phyloP scores from a whole-genome alignment of 1,140 invertebrate genomes.

The Sinella curviseta region DNA sequence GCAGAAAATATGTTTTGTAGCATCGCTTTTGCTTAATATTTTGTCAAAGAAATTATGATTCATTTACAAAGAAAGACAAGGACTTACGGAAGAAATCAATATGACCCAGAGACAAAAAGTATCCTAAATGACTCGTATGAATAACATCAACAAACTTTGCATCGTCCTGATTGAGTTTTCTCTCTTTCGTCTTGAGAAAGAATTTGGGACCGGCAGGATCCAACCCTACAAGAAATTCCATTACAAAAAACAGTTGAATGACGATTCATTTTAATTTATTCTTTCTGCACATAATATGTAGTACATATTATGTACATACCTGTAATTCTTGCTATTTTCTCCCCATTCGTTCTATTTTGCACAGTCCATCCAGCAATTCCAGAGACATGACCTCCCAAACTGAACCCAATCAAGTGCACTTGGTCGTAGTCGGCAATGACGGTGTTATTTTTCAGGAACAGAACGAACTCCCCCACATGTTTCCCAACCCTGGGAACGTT shows the following conservation, averaged over 20 bases:
- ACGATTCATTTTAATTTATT: background rate
- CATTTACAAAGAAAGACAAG: background rate
- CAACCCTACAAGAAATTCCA: slow-evolving; percentile 25
- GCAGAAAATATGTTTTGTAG: background rate
- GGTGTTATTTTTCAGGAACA: slow-evolving; percentile 22
- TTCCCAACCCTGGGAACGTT: slow-evolving; percentile 31
- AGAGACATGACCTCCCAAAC: slow-evolving; percentile 50
- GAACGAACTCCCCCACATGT: slow-evolving; percentile 39
- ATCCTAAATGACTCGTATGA: slow-evolving; percentile 37
- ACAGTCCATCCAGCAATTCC: slow-evolving; percentile 48
- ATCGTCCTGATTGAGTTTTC: slow-evolving; percentile 35
- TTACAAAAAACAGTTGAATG: background rate
- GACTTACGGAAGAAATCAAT: slow-evolving; percentile 5
- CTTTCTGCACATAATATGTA: slow-evolving; percentile 1
- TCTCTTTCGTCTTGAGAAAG: slow-evolving; percentile 24
- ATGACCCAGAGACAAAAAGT: slow-evolving; percentile 38
- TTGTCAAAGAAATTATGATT: too few species aligned
- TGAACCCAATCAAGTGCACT: slow-evolving; percentile 52
- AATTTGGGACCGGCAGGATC: slow-evolving; percentile 47
- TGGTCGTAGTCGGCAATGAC: slow-evolving; percentile 32
- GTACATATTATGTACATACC: slow-evolving; percentile 17
- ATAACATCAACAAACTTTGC: slow-evolving; percentile 46
- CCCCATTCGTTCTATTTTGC: slow-evolving; percentile 5
- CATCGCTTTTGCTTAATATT: too few species aligned
- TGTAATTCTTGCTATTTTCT: slow-evolving; percentile 43